Conservation (phyloP, 2,797 vertebrate species). For the Ptychadena robeensis region DNA sequence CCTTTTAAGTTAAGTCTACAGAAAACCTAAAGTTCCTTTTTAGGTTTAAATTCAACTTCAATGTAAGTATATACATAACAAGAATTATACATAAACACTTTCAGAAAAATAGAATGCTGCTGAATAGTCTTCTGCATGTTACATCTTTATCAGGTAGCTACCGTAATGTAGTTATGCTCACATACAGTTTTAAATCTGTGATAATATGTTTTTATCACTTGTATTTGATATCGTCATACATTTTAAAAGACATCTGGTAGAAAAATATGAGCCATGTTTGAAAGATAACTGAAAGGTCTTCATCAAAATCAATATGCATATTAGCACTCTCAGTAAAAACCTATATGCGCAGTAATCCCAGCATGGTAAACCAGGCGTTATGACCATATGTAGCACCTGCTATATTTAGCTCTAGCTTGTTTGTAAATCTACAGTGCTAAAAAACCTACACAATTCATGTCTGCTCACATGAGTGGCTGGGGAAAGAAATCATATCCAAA, state of each 20-base stretch:
- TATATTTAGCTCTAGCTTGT: constrained; percentile 2
- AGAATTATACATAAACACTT: too few species aligned
- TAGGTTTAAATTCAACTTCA: too few species aligned
- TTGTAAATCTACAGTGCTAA: constrained; percentile 31
- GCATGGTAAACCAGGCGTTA: background rate
- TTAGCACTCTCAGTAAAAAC: background rate
- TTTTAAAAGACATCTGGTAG: background rate
- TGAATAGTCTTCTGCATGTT: too few species aligned
- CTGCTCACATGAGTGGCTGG: constrained; percentile 33
- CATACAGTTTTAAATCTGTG: too few species aligned
- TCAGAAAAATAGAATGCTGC: too few species aligned
- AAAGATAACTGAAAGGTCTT: background rate
- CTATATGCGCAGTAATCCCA: background rate
- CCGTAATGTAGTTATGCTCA: too few species aligned
- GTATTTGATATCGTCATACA: background rate
- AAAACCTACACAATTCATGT: constrained; percentile 34
- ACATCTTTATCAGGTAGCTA: too few species aligned
- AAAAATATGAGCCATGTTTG: background rate
- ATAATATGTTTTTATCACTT: background rate
- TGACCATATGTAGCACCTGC: background rate
- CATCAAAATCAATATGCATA: background rate
- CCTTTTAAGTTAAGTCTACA: too few species aligned
- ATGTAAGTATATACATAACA: too few species aligned
- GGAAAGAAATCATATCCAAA: constrained; percentile 56
- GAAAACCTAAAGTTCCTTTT: too few species aligned